Base-by-base conservation (phyloP, 35 echinoderm and acorn worm genomes). In the Stichopus chloronotus region DNA sequence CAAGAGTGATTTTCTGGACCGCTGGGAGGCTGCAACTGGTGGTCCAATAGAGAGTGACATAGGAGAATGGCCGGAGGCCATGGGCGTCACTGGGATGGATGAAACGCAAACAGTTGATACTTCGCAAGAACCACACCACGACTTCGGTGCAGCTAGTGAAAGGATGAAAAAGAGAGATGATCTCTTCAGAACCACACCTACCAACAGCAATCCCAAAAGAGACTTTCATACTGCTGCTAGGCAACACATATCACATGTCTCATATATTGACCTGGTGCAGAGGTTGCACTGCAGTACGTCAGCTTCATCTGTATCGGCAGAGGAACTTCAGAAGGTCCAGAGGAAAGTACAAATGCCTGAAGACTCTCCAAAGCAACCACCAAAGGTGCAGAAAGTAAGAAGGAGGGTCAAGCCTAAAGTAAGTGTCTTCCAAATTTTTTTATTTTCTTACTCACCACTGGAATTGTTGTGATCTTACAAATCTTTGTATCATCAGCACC, bases 331-430 rank as follows among this genome's bases (percentile, higher is more conserved):
- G 59, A 92, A 92, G 52, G 22, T 24, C 9, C 76, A 81, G 78
- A 11, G 57, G 14, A 92, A 92, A 17, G 19, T 63, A 9, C 55
- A 92, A 57, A 85, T 85, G 82, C 58, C 82, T 9, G 21, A 56
- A 6, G 58, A 83, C 8, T 63, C 91, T 7, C 58, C 91, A 5
- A 60, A 56, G 58, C 24, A 92, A 55, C 91, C 91, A 19, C 76
- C 58, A 52, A 92, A 81, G 78, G 78, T 81, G 57, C 91, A 92
- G 78, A 92, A 57, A 55, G 11, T 83, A 57, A 92, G 91, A 25
- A 92, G 23, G 80, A 92, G 91, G 59, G 25, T 63, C 16, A 89
- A 74, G 30, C 87, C 87, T 19, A 59, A 71, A 14, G 87, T 89
- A 52, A n/a, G 61, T 89, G 8, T 25, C 25, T 52, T 55, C 5